Evolutionary conservation across 2,888 invertebrate genomes (phyloP).

Genomic region (Tanytarsus gracilentus): DNA sequence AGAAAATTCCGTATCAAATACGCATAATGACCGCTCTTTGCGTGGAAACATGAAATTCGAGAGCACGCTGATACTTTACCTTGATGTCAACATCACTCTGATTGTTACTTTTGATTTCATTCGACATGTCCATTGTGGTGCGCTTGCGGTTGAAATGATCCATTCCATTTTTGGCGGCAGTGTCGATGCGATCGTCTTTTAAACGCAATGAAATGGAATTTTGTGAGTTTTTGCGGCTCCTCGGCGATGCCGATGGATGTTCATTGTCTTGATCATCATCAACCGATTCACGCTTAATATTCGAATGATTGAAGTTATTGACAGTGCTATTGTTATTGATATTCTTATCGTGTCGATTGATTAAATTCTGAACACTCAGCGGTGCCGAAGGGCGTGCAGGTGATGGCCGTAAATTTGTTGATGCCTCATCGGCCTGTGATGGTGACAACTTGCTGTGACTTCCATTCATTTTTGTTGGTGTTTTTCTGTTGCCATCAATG

Average conservation of each 20-base stretch:
- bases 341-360: slow-evolving; percentile 15
- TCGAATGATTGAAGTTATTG: slow-evolving; percentile 24
- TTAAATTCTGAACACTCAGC: slow-evolving; percentile 28
- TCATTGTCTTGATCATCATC: slow-evolving; percentile 12
- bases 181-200: slow-evolving; percentile 19
- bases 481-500: slow-evolving; percentile 22
- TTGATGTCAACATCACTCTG: slow-evolving; percentile 27
- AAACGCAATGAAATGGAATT: background rate
- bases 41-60: too few species aligned
- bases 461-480: slow-evolving; percentile 38
- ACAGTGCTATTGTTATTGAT: slow-evolving; percentile 13
- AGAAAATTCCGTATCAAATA: too few species aligned
- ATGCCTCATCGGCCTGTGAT: slow-evolving; percentile 56
- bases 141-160: slow-evolving; percentile 21
- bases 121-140: slow-evolving; percentile 23
- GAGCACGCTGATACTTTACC: slow-evolving; percentile 19
- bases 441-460: slow-evolving; percentile 53
- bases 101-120: slow-evolving; percentile 25
- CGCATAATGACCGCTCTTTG: too few species aligned
- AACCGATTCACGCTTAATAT: slow-evolving; percentile 1
- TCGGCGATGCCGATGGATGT: slow-evolving; percentile 10
- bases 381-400: slow-evolving; percentile 52
- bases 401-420: slow-evolving; percentile 54
- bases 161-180: slow-evolving; percentile 23
- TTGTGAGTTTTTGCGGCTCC: too few species aligned